Evolutionary conservation across 2,888 invertebrate genomes (phyloP).

Genomic region (Chaetogeoica ovagalla): DNA sequence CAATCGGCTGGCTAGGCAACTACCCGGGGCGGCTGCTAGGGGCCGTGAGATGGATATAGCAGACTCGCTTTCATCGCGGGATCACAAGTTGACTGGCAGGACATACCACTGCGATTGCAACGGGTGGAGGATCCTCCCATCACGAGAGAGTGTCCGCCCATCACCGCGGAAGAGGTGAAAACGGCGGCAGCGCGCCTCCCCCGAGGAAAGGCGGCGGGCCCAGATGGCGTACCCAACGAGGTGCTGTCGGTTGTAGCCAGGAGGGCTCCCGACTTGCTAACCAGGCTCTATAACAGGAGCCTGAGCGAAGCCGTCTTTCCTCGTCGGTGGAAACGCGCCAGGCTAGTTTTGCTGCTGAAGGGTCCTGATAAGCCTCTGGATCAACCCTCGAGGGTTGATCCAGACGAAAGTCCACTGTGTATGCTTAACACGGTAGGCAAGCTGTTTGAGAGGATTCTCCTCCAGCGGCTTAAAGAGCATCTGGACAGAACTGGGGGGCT

Average conservation of each 20-base stretch:
- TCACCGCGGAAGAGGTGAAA: background rate
- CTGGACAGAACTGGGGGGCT: background rate
- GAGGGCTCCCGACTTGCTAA: background rate
- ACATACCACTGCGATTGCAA: background rate
- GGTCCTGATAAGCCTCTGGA: background rate
- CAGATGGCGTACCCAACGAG: background rate
- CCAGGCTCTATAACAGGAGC: background rate
- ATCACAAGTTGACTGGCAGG: background rate
- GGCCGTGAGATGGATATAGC: too few relatives aligned
- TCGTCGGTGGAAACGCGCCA: background rate
- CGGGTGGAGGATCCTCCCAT: background rate
- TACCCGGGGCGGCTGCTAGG: background rate
- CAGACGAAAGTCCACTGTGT: background rate
- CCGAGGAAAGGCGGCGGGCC: background rate
- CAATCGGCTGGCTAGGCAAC: background rate
- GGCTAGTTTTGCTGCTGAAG: background rate
- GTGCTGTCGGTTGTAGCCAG: background rate
- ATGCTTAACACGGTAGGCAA: background rate
- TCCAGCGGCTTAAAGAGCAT: background rate
- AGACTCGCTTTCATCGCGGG: too few relatives aligned
- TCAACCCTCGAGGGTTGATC: rapidly evolving
- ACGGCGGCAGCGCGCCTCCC: background rate
- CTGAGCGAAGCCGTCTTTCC: background rate
- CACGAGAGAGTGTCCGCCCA: background rate
- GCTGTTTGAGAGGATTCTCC: background rate